Conservation (phyloP, 2,888 invertebrate species). For the Acanthacorydalis orientalis region DNA sequence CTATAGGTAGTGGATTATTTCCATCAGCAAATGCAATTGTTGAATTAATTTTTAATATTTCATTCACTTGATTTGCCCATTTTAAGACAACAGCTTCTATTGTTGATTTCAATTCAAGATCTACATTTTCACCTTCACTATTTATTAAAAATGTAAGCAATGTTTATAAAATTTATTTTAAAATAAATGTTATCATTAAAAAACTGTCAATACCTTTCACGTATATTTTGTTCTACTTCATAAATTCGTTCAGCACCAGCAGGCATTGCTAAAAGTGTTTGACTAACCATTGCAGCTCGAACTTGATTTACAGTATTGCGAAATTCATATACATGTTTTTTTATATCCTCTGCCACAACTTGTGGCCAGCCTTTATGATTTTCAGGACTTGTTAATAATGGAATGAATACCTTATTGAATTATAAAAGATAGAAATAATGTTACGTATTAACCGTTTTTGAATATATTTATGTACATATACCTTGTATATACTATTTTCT, state of each 20-base stretch:
- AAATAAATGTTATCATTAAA: background rate
- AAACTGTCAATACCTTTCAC: conserved; percentile 20
- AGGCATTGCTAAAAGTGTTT: conserved; percentile 76
- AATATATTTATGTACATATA: too few species aligned
- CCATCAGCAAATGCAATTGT: conserved; percentile 49
- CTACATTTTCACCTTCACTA: conserved; percentile 38
- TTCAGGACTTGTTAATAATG: conserved; percentile 48
- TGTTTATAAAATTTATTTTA: background rate
- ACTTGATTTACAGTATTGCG: conserved; percentile 56
- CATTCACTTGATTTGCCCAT: conserved; percentile 68
- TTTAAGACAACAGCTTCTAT: conserved; percentile 76
- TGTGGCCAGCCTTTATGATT: conserved; percentile 61
- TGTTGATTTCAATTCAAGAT: conserved; percentile 57
- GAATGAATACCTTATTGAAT: conserved; percentile 39
- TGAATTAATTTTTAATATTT: conserved; percentile 61
- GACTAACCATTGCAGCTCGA: conserved; percentile 69
- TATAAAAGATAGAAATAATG: background rate
- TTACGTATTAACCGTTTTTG: too few species aligned
- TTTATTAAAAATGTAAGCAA: background rate
- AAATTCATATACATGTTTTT: conserved; percentile 47
- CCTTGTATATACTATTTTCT: too few species aligned
- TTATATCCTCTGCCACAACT: conserved; percentile 53
- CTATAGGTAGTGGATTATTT: conserved; percentile 49
- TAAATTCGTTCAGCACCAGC: conserved; percentile 54
- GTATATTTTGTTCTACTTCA: conserved; percentile 33